Evolutionary conservation across 1,140 invertebrate species (phyloP), one percentile per base, ranked within the genome.

Genomic region (Diachasmimorpha longicaudata): DNA sequence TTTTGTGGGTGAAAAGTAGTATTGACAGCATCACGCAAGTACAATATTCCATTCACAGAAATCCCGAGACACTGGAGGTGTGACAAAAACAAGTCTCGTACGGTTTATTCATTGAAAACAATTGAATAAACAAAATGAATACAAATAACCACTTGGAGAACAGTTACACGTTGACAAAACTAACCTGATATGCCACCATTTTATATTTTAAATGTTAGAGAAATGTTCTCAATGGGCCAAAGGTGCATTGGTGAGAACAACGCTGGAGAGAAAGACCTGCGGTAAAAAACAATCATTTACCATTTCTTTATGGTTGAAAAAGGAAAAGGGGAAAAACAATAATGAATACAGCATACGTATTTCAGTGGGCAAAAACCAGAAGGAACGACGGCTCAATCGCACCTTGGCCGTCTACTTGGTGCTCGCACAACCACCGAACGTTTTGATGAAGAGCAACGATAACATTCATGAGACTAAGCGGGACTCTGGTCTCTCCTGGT

Each of bases 381-480:
- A 39, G 72, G 67, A 63, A 78, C 80, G 81, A 84, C 80, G 81
- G 78, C 83, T 85, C 83, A 85, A 85, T 85, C 80, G 76, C 72
- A 58, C 48, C 46, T 68, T 19, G 16, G 66, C 36, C 31, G 55
- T 66, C 72, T 68, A 42, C 25, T 21, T 67, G 16, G 72, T 46
- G 48, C 72, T 70, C 70, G 72, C 77, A 52, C 42, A 74, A 46
- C 25, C 44, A 78, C 48, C 75, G 74, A 79, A 78, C 78, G 79
- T 80, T 81, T 83, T 84, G 83, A 85, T 85, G 80, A 74, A 82
- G 81, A 36, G 77, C 74, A 73, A 74, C 72, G 83, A 85, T 85
- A 85, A 84, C 82, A 85, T 85, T 85, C 83, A 85, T 84, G 83
- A 84, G 83, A 69, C 77, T 37, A 58, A 74, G 72, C 72, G 72